Evolutionary conservation across 1,140 invertebrate genomes (phyloP).

Genomic region (Drosophila nannoptera): DNA sequence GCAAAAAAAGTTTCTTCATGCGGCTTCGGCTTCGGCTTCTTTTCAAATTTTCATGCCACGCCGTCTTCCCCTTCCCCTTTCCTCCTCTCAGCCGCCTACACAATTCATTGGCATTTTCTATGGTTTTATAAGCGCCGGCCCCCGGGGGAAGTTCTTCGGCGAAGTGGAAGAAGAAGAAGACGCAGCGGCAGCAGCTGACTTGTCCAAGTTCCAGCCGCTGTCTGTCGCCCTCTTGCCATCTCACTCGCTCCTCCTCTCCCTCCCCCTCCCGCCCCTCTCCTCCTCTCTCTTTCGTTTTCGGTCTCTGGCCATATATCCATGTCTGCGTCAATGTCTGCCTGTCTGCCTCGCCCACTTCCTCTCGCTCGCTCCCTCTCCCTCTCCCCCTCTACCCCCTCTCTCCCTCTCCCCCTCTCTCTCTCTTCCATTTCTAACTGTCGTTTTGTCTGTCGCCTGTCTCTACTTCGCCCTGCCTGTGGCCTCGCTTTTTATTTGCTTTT

Average conservation of each 20-base stretch:
- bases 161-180: too few species aligned
- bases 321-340: slow-evolving; percentile 70
- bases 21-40: slow-evolving; percentile 46
- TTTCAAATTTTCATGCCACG: slow-evolving; percentile 37
- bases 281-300: slow-evolving; percentile 17
- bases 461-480: slow-evolving; percentile 36
- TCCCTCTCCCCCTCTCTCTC: background rate
- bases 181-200: slow-evolving; percentile 40
- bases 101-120: slow-evolving; percentile 51
- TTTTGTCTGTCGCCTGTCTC: slow-evolving; percentile 40
- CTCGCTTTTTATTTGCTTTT: slow-evolving; percentile 34
- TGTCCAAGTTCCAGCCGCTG: slow-evolving; percentile 19
- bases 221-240: slow-evolving; percentile 3
- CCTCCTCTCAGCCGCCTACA: background rate
- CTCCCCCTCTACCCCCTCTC: background rate
- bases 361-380: background rate
- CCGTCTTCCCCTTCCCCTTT: background rate
- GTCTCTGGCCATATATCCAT: slow-evolving; percentile 65
- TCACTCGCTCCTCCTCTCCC: background rate
- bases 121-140: slow-evolving; percentile 43
- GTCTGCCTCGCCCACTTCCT: slow-evolving; percentile 11
- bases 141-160: slow-evolving; percentile 29
- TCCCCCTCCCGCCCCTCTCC: slow-evolving; percentile 2
- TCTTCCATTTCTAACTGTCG: slow-evolving; percentile 40
- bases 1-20: slow-evolving; percentile 49